Conservation (phyloP, 2,797 vertebrate species). For the Sebastes taczanowskii region DNA sequence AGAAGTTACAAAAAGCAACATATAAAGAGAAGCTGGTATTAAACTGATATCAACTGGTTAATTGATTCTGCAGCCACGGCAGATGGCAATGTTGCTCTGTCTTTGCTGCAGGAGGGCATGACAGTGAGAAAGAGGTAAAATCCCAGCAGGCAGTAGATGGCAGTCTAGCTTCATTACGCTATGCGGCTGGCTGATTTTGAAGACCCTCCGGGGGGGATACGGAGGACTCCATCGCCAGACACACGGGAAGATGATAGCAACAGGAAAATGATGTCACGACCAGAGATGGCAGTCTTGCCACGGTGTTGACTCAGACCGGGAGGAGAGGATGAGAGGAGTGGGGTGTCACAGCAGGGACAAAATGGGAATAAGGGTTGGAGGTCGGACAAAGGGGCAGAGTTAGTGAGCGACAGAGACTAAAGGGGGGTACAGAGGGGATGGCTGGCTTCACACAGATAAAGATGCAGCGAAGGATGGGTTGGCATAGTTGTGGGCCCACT, state of each 20-base stretch:
- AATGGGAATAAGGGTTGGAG: constrained; percentile 70
- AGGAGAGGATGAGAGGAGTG: constrained; percentile 16
- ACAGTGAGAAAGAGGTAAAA: constrained; percentile 2
- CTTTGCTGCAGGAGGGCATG: not conserved
- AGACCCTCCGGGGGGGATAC: constrained; percentile 50
- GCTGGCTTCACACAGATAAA: constrained; percentile 53
- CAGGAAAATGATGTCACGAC: constrained; percentile 31
- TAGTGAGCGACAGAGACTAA: constrained; percentile 71
- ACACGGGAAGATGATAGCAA: constrained; percentile 19
- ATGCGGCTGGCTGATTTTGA: constrained; percentile 36
- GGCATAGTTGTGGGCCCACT: constrained; percentile 27
- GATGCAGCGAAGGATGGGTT: constrained; percentile 35
- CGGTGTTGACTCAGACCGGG: not conserved
- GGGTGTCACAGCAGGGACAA: constrained; percentile 41
- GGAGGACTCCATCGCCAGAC: constrained; percentile 49
- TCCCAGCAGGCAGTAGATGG: constrained; percentile 71
- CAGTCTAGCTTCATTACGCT: constrained; percentile 63
- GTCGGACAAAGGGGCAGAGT: constrained; percentile 69
- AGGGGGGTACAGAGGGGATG: constrained; percentile 53
- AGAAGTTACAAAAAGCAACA: not conserved
- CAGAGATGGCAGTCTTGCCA: constrained; percentile 76
- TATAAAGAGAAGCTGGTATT: not conserved
- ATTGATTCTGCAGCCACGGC: constrained; percentile 35
- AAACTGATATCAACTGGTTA: not conserved
- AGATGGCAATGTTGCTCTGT: constrained; percentile 70